Evolutionary conservation across 2,113 vertebrate genomes (phyloP).

Genomic region (Ageneiosus marmoratus): DNA sequence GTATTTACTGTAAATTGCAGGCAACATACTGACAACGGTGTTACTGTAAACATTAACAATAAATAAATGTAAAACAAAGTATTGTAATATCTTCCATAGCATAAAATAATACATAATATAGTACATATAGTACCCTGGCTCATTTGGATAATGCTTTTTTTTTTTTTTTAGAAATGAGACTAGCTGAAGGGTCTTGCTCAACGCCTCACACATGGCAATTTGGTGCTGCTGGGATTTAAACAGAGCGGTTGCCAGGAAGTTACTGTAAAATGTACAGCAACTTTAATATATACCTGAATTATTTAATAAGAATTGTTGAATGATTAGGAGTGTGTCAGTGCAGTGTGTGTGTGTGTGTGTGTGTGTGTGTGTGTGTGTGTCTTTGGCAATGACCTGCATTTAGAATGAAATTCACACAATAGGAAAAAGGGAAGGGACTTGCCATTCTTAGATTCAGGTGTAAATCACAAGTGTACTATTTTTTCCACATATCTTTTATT

Average conservation of each 20-base stretch:
- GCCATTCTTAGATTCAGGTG: conserved; percentile 29
- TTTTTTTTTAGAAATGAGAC: too few relatives aligned
- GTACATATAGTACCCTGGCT: neutral
- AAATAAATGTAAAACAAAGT: neutral
- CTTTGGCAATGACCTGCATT: conserved; percentile 37
- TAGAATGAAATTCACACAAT: conserved; percentile 32
- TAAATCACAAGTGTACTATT: conserved; percentile 8
- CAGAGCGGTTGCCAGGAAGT: neutral
- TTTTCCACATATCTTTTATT: neutral
- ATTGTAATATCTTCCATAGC: neutral
- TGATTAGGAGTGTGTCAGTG: neutral
- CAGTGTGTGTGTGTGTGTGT: neutral
- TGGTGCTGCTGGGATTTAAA: neutral
- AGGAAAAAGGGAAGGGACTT: conserved; percentile 49
- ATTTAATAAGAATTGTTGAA: neutral
- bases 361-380: conserved; percentile 13
- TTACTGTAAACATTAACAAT: neutral
- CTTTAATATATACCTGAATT: neutral
- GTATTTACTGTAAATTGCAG: too few relatives aligned
- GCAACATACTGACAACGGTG: too few relatives aligned
- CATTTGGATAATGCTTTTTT: too few relatives aligned
- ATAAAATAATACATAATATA: neutral
- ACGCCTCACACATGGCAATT: neutral
- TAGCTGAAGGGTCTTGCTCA: neutral
- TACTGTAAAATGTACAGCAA: neutral